Evolutionary conservation across 2,888 invertebrate species (phyloP).

Genomic region (Amphipyra berbera): DNA sequence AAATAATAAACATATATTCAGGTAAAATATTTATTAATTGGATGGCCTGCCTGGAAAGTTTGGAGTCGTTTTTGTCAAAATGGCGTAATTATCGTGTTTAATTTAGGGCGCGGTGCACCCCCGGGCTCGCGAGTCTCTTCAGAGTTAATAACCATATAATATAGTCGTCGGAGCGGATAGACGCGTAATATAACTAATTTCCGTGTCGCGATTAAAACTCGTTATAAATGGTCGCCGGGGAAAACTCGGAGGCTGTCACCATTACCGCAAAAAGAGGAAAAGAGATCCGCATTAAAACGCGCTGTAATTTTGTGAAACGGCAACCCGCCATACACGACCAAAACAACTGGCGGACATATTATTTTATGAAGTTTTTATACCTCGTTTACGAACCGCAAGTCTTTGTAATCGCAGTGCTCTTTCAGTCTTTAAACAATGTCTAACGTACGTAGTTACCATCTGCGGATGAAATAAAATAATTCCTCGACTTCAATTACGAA

Average conservation of each 20-base stretch:
- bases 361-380: constrained; percentile 50
- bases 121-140: constrained; percentile 61
- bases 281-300: constrained; percentile 72
- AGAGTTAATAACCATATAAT: constrained; percentile 76
- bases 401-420: constrained; percentile 33
- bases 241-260: constrained; percentile 73
- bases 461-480: constrained; percentile 17
- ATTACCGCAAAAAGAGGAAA: constrained; percentile 78
- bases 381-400: constrained; percentile 43
- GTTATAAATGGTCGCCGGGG: constrained; percentile 77
- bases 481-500: constrained; percentile 16
- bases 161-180: constrained; percentile 68
- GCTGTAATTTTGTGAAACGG: constrained; percentile 70
- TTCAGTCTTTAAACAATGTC: constrained; percentile 35
- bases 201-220: constrained; percentile 80
- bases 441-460: background rate
- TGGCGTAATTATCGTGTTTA: constrained; percentile 57
- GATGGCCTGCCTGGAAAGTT: constrained; percentile 35
- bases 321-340: constrained; percentile 32
- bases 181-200: constrained; percentile 79
- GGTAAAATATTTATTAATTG: constrained; percentile 56
- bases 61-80: constrained; percentile 54
- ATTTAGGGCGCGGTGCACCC: constrained; percentile 59
- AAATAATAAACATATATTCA: constrained; percentile 41
- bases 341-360: constrained; percentile 39